Base-by-base conservation (phyloP, 2,797 vertebrate species). In the Siniperca obscura region DNA sequence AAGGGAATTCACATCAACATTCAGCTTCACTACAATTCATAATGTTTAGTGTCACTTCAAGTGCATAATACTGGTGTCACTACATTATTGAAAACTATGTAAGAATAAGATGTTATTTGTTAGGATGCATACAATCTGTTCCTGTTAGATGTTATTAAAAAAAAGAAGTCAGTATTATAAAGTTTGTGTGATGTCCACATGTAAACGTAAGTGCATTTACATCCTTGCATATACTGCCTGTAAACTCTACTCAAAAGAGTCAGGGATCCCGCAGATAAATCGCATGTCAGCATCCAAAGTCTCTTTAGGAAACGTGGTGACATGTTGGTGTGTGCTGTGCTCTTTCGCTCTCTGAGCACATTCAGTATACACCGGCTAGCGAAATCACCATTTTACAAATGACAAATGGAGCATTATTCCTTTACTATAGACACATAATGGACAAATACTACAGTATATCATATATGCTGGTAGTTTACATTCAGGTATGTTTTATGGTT, bases 61-160 rank as follows among this genome's bases (percentile, higher is more conserved):
- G 89, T 93, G 93, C 91, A 94, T 92, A 93, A 93, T 92, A 93
- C 87, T 84, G 73, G 42, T 88, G 84, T 83, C 78, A 89, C 79
- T 79, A 88, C 50, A 82, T 81, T 78, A 81, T 82, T 80, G 66
- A 87, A 93, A 88, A 85, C 74, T 84, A 85, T 68, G 72, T 72
- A 78, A 86, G 8, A 91, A 86, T 62, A 77, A 52, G 27, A 59
- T 84, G 56, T 79, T 76, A 48, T 85, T 81, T 76, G 74, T 25
- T 59, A 55, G 55, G 80, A 70, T 78, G 73, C 68, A 87, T 87
- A 84, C 70, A 87, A 42, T 83, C 78, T 80, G 77, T 81, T 81
- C 38, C 61, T 70, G 53, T 88, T 66, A 11, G 30, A 60, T 79
- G 61, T 34, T 84, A 25, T 70, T 78, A 72, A 91, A 74, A 91